phyloP scores from a whole-genome alignment of 2,113 vertebrate species.

The Gadus macrocephalus region DNA sequence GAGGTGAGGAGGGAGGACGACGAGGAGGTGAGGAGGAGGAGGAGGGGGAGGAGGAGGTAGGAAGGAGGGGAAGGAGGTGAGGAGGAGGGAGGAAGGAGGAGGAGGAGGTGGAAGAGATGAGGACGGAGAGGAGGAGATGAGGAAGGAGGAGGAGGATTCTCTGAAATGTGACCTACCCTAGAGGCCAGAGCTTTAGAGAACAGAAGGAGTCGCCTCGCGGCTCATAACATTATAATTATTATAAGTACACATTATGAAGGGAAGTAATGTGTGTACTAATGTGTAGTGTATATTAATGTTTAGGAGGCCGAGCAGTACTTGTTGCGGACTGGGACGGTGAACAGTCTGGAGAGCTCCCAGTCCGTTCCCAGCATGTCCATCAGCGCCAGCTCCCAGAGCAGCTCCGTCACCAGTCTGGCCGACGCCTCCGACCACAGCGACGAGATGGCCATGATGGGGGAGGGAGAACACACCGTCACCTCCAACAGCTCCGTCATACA shows the following conservation, averaged over 20 bases:
- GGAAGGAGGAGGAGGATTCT: too few relatives aligned
- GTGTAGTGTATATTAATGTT: background rate
- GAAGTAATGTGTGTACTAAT: background rate
- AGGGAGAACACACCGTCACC: slow-evolving; percentile 86
- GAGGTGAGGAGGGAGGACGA: too few relatives aligned
- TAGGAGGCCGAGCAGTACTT: slow-evolving; percentile 85
- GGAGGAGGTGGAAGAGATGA: background rate
- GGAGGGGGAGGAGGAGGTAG: too few relatives aligned
- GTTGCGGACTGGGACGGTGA: slow-evolving; percentile 79
- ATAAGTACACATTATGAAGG: too few relatives aligned
- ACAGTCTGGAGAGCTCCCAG: slow-evolving; percentile 90
- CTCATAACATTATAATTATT: too few relatives aligned
- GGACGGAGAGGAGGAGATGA: too few relatives aligned
- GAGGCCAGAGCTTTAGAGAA: too few relatives aligned
- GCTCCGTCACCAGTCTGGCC: slow-evolving; percentile 86
- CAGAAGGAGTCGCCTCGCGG: too few relatives aligned
- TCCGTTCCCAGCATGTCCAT: slow-evolving; percentile 93
- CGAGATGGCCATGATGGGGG: slow-evolving; percentile 92
- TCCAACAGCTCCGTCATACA: slow-evolving; percentile 91
- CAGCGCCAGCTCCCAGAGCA: slow-evolving; percentile 89
- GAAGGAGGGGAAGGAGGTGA: slow-evolving; percentile 67
- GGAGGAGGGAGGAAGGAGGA: slow-evolving; percentile 24
- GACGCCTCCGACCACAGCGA: slow-evolving; percentile 83
- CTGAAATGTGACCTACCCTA: too few relatives aligned
- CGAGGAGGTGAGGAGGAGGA: too few relatives aligned